Evolutionary conservation across 53 echinoderm and acorn worm genomes (phyloP).

Genomic region (Crossaster papposus): DNA sequence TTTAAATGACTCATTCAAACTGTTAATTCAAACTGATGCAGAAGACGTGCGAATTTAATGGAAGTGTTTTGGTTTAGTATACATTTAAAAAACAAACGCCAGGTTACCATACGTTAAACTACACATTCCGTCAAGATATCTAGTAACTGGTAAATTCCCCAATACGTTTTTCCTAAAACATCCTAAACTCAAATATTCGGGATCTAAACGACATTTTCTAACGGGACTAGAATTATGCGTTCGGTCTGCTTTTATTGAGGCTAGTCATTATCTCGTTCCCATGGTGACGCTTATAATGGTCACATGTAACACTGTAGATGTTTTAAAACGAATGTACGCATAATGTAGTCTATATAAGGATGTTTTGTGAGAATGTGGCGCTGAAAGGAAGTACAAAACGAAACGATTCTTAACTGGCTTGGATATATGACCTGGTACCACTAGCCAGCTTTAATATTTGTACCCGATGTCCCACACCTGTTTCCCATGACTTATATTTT

Average conservation of each 20-base stretch:
- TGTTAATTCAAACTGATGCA: constrained; percentile 11
- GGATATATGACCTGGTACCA: not conserved
- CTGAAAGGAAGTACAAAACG: not conserved
- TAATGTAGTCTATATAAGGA: not conserved
- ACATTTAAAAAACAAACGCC: too few relatives aligned
- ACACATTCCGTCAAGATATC: too few relatives aligned
- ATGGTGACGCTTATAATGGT: not conserved
- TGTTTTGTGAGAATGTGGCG: not conserved
- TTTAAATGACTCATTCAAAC: not conserved
- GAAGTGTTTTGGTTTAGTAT: not conserved
- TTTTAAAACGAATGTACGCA: too few relatives aligned
- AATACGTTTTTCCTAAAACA: too few relatives aligned
- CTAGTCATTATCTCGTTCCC: not conserved
- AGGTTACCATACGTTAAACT: too few relatives aligned
- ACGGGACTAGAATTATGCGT: too few relatives aligned
- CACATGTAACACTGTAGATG: too few relatives aligned
- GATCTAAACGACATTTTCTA: too few relatives aligned
- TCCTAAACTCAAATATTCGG: too few relatives aligned
- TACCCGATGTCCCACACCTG: not conserved
- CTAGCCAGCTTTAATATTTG: not conserved
- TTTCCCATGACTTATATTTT: not conserved
- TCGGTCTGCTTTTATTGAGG: not conserved
- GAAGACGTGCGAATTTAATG: not conserved
- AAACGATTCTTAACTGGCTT: not conserved
- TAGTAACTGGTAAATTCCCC: too few relatives aligned